Evolutionary conservation across 2,888 invertebrate genomes (phyloP), one percentile per base, ranked within the genome.

Genomic region (Drosophila nr. perissopoda): DNA sequence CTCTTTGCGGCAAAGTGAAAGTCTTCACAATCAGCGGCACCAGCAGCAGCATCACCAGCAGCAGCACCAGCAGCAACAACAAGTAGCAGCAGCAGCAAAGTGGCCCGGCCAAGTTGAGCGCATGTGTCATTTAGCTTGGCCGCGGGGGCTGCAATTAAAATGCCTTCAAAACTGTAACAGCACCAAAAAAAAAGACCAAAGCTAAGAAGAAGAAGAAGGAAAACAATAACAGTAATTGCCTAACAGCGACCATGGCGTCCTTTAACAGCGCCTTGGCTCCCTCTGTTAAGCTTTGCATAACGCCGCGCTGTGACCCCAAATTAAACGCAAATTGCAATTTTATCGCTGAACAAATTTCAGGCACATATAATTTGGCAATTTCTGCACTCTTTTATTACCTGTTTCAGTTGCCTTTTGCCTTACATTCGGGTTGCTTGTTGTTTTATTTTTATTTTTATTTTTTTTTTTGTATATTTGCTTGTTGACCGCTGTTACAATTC

Each of bases 101-200:
- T 59, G 66, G 73, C 73, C 58, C 34, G 52, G 48, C 60, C 76
- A 78, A 74, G 45, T 74, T 56, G 59, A 67, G 67, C 70, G 75
- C 75, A 85, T 86, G 86, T 85, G 84, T 85, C 88, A 88, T 88
- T 88, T 86, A 79, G 65, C 62, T 65, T 88, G 56, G 77, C 73
- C 84, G 83, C 83, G 71, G 88, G 83, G 69, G 86, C 73, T 77
- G 87, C 79, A 82, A 88, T 85, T 85, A 85, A 85, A 81, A 88
- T 83, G 75, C 79, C 89, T 79, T 75, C 58, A 86, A 84, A 85
- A 83, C 83, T 87, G 80, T 76, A 79, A 79, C 78, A 53, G 52
- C 48, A n/a, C 25, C 33, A 29, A 34, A 36, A 42, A 53, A 33
- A 10, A 38, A 56, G 16, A 5, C 29, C n/a, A 42, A 36, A 49